Evolutionary conservation across 2,888 invertebrate genomes (phyloP).

Genomic region (Folsomia candida): DNA sequence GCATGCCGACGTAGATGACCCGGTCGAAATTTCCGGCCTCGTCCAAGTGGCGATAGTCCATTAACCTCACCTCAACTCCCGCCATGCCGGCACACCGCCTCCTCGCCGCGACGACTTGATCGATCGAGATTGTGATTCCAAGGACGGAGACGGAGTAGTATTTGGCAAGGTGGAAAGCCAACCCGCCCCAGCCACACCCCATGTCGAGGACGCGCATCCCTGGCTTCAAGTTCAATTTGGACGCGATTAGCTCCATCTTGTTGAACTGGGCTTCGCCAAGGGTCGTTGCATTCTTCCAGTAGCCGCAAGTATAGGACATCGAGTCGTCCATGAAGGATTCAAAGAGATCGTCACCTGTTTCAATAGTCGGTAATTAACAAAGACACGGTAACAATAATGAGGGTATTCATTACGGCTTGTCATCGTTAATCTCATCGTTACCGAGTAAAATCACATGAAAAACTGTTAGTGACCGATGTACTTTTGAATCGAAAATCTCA

Average conservation of each 20-base stretch:
- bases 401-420: too few relatives aligned
- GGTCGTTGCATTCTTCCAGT: slow-evolving; percentile 43
- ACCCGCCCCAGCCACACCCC: slow-evolving; percentile 45
- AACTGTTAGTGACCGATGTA: too few relatives aligned
- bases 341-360: slow-evolving; percentile 44
- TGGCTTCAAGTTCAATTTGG: slow-evolving; percentile 43
- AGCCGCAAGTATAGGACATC: slow-evolving; percentile 46
- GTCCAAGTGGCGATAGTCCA: slow-evolving; percentile 43
- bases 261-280: slow-evolving; percentile 43
- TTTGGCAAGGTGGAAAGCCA: slow-evolving; percentile 44
- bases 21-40: slow-evolving; percentile 44
- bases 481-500: too few relatives aligned
- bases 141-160: slow-evolving; percentile 40
- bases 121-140: slow-evolving; percentile 39
- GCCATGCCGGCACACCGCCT: slow-evolving; percentile 28
- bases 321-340: slow-evolving; percentile 41
- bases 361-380: too few relatives aligned
- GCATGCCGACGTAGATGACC: slow-evolving; percentile 44
- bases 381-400: too few relatives aligned
- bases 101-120: slow-evolving; percentile 34
- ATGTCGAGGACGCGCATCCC: slow-evolving; percentile 45
- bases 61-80: slow-evolving; percentile 35
- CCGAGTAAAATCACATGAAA: too few relatives aligned
- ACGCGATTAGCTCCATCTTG: slow-evolving; percentile 45
- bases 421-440: too few relatives aligned